Percentiles rank a stretch among this genome's conserved stretches.
phyloP scores from a whole-genome alignment of 2,888 invertebrate species.

The Graphium colonna region DNA sequence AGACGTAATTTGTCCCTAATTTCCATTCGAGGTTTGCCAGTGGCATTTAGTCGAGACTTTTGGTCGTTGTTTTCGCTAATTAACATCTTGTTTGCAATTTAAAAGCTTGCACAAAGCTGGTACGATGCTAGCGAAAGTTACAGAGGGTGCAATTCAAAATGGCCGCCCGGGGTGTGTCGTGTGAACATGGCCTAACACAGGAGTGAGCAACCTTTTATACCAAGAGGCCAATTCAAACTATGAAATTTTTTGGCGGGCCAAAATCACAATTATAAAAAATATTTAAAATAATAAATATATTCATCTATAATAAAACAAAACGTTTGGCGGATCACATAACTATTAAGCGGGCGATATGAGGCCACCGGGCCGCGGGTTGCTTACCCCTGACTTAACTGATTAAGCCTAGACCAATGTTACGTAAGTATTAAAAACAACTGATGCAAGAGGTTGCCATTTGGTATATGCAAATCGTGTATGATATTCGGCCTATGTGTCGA shows the following conservation, averaged over 20 bases:
- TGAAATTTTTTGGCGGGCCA: no score
- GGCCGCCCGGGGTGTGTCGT: slow-evolving; percentile 64
- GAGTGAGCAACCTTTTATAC: no score
- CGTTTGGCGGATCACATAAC: no score
- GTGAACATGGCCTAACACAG: slow-evolving; percentile 52
- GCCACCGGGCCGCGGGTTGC: no score
- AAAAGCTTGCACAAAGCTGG: slow-evolving; percentile 53
- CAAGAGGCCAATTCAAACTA: no score
- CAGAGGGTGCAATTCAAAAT: slow-evolving; percentile 55
- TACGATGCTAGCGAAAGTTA: slow-evolving; percentile 58
- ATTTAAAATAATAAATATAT: no score
- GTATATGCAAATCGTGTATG: background rate
- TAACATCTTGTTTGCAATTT: slow-evolving; percentile 78
- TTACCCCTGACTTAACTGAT: no score
- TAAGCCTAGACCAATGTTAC: slow-evolving; percentile 45
- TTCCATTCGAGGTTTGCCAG: slow-evolving; percentile 65
- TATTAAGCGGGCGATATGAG: no score
- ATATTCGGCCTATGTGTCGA: no score
- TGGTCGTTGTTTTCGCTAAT: slow-evolving; percentile 73
- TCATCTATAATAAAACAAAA: no score
- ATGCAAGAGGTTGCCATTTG: slow-evolving; percentile 4
- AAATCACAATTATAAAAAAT: no score
- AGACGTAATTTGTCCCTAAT: slow-evolving; percentile 75
- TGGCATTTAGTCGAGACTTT: slow-evolving; percentile 65
- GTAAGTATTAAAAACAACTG: slow-evolving; percentile 44